These are phyloP conservation scores for Myotis findleyi DNA, from an alignment of 2,797 vertebrate species.

Conservation along the genomic window DNA sequence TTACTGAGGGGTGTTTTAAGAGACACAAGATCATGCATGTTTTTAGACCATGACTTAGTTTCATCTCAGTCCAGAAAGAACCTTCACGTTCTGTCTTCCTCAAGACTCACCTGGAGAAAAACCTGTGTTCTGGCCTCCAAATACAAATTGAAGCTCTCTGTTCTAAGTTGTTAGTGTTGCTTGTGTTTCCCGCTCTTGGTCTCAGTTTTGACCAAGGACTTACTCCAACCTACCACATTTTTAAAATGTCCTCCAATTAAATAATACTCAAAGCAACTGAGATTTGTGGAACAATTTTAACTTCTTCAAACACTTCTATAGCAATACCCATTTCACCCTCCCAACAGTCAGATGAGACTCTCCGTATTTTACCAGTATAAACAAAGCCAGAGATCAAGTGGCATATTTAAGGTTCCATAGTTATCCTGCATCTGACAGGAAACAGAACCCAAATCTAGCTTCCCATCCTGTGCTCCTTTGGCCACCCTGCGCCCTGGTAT, in stretches of 20 bases:
- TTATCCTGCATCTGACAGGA: neutral
- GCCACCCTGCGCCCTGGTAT: neutral
- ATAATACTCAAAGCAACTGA: neutral
- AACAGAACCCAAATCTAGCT: neutral
- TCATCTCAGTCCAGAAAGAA: neutral
- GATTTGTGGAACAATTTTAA: neutral
- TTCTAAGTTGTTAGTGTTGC: neutral
- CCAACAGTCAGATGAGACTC: neutral
- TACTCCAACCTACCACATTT: neutral
- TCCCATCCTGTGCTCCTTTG: neutral
- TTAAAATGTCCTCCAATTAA: neutral
- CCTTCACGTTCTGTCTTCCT: neutral
- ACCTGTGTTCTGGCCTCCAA: neutral
- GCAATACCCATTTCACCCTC: neutral
- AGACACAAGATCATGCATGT: slow-evolving; percentile 50
- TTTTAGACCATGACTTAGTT: neutral
- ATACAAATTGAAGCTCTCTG: neutral
- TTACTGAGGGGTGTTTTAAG: slow-evolving; percentile 60
- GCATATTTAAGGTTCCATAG: neutral
- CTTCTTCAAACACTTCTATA: neutral
- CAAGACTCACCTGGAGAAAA: neutral
- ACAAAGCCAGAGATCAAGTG: neutral
- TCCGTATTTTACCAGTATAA: neutral
- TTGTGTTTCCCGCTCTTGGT: neutral
- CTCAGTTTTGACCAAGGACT: slow-evolving; percentile 28